A percentile compares a stretch with the other conserved stretches of the same genome.
Evolutionary conservation across 2,113 vertebrate species (phyloP).

Genomic region (Neodontobutis hainanensis): DNA sequence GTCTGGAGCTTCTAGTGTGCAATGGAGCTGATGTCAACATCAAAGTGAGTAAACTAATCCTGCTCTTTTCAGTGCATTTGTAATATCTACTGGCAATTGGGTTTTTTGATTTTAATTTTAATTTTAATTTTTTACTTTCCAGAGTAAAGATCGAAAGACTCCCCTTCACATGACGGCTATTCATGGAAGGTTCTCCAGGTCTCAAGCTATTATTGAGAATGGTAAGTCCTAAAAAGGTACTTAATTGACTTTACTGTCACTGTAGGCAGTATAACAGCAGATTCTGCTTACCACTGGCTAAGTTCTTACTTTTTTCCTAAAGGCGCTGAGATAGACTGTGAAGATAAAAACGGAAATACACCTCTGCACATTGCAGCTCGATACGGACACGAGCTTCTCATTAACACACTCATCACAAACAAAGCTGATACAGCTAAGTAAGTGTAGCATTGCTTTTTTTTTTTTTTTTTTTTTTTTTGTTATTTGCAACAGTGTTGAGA

Average conservation of each 20-base stretch:
- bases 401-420: slow-evolving; percentile 96
- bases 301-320: slow-evolving; percentile 6
- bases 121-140: slow-evolving; percentile 11
- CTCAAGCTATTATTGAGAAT: slow-evolving; percentile 97
- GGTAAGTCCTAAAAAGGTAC: slow-evolving; percentile 78
- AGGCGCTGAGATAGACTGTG: slow-evolving; percentile 98
- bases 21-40: slow-evolving; percentile 95
- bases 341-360: slow-evolving; percentile 97
- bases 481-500: slow-evolving; percentile 22
- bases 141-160: slow-evolving; percentile 99
- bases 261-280: neutral
- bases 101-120: neutral
- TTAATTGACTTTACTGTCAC: neutral
- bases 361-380: slow-evolving; percentile 97
- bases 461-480: neutral
- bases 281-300: neutral
- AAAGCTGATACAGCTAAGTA: slow-evolving; percentile 97
- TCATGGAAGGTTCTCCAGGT: slow-evolving; percentile 97
- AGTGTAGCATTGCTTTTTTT: slow-evolving; percentile 58
- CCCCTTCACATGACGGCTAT: slow-evolving; percentile 98
- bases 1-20: slow-evolving; percentile 95
- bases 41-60: slow-evolving; percentile 80
- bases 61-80: no score
- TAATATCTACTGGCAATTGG: neutral
- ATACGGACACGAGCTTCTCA: slow-evolving; percentile 97